Percentiles rank a stretch among this genome's conserved stretches.
These are phyloP conservation scores for Temnothorax unifasciatus DNA, from an alignment of 2,888 invertebrate species.

Conservation along the genomic window DNA sequence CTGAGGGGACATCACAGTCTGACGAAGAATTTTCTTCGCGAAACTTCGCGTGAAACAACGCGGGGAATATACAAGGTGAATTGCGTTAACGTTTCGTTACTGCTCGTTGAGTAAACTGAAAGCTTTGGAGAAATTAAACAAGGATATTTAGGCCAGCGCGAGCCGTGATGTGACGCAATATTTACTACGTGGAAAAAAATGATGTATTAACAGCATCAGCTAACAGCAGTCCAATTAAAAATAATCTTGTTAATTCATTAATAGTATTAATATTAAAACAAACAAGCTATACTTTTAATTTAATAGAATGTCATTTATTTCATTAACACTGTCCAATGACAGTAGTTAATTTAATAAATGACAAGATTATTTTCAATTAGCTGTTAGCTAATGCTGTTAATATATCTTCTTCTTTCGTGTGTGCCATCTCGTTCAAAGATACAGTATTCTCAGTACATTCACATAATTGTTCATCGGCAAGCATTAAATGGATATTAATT, in stretches of 20 bases:
- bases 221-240: background rate
- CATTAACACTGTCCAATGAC: too few relatives aligned
- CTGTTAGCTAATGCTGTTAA: background rate
- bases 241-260: background rate
- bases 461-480: background rate
- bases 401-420: background rate
- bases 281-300: too few relatives aligned
- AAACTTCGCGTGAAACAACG: background rate
- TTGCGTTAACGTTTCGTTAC: background rate
- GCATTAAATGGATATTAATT: background rate
- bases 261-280: background rate
- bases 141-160: too few relatives aligned
- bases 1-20: conserved; percentile 42
- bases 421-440: background rate
- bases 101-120: background rate
- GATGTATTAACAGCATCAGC: background rate
- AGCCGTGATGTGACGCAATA: background rate
- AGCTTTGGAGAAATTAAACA: background rate
- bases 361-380: background rate
- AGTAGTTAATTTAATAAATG: too few relatives aligned
- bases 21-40: conserved; percentile 23
- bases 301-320: too few relatives aligned
- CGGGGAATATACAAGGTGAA: background rate
- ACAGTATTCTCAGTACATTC: background rate
- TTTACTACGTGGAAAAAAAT: background rate